phyloP scores from a whole-genome alignment of 2,888 invertebrate species.

The Nemotelus pantherinus region DNA sequence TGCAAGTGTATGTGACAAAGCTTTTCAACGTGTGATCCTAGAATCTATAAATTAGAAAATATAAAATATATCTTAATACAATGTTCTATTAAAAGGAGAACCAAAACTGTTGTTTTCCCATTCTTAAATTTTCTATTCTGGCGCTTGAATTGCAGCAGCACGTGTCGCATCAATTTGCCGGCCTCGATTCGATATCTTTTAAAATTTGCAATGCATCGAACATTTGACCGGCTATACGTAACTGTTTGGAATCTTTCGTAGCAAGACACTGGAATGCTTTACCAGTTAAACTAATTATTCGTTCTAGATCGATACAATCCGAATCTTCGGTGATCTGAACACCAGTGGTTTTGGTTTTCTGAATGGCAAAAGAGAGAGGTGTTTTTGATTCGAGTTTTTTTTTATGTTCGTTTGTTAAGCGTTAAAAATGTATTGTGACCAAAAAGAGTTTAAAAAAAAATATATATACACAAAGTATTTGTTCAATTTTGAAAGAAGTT shows the following conservation, averaged over 20 bases:
- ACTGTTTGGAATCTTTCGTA: slow-evolving; percentile 61
- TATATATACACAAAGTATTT: neutral
- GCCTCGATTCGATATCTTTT: slow-evolving; percentile 3
- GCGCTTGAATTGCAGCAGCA: neutral
- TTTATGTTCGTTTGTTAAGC: too few species aligned
- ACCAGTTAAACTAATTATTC: slow-evolving; percentile 63
- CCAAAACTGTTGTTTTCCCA: neutral
- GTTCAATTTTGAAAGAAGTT: neutral
- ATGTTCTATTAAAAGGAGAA: slow-evolving; percentile 10
- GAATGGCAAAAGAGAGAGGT: slow-evolving; percentile 26
- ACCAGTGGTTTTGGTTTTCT: slow-evolving; percentile 49
- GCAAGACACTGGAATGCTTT: slow-evolving; percentile 64
- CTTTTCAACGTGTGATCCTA: slow-evolving; percentile 38
- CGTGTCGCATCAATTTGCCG: too few species aligned
- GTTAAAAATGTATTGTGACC: too few species aligned
- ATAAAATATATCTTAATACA: slow-evolving; percentile 24
- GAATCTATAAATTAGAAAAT: slow-evolving; percentile 40
- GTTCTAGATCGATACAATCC: slow-evolving; percentile 59
- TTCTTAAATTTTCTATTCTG: neutral
- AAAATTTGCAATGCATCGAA: slow-evolving; percentile 64
- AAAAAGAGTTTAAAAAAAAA: too few species aligned
- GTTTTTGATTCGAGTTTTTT: slow-evolving; percentile 24
- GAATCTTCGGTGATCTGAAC: slow-evolving; percentile 58
- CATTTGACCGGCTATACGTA: slow-evolving; percentile 66
- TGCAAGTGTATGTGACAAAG: slow-evolving; percentile 31